phyloP scores from a whole-genome alignment of 2,797 vertebrate genomes.

The Anniella stebbinsi region DNA sequence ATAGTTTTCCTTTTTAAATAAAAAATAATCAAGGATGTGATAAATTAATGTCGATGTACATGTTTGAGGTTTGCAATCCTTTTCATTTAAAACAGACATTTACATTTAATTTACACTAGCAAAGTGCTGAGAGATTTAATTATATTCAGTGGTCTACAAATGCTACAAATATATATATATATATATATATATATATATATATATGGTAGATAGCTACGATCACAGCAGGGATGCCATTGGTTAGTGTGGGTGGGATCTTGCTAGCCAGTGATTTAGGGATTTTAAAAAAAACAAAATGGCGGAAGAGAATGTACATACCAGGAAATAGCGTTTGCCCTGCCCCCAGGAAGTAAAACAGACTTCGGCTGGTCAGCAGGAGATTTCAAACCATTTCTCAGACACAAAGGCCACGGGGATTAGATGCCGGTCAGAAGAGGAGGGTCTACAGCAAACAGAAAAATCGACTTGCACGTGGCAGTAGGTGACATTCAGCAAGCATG shows the following conservation, averaged over 20 bases:
- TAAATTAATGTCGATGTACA: neutral
- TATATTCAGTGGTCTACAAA: too few relatives aligned
- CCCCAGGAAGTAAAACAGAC: conserved; percentile 88
- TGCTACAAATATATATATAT: too few relatives aligned
- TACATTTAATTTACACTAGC: too few relatives aligned
- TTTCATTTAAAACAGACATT: neutral
- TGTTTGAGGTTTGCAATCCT: neutral
- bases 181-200: too few relatives aligned
- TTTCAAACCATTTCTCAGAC: conserved; percentile 99
- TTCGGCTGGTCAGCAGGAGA: conserved; percentile 97
- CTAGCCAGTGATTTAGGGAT: neutral
- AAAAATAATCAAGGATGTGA: too few relatives aligned
- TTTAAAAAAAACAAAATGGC: too few relatives aligned
- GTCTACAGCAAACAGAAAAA: conserved; percentile 84
- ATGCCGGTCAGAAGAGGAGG: conserved; percentile 95
- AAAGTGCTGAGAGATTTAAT: too few relatives aligned
- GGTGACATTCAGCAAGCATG: conserved; percentile 43
- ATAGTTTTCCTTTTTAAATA: neutral
- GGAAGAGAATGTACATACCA: conserved; percentile 84
- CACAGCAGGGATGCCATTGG: neutral
- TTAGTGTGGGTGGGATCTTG: neutral
- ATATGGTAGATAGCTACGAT: neutral
- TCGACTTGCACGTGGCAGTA: conserved; percentile 60
- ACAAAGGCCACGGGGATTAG: conserved; percentile 99
- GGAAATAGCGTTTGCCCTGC: conserved; percentile 88